These are phyloP conservation scores for Scaptomyza pallida DNA, from an alignment of 1,140 invertebrate genomes.

Conservation along the genomic window DNA sequence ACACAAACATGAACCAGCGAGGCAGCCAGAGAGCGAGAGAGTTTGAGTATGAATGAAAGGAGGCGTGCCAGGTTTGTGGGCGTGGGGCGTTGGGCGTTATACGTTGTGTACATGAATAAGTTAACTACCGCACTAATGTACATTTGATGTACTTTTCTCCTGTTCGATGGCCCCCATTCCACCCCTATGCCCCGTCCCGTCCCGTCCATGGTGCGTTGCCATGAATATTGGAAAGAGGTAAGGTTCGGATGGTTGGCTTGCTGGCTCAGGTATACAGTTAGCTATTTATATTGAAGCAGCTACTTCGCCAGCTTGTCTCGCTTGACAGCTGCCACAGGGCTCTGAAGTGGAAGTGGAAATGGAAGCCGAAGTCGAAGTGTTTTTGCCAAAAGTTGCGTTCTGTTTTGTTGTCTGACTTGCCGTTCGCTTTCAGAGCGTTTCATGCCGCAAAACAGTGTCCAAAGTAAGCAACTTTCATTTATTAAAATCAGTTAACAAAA, in stretches of 20 bases:
- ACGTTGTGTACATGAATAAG: conserved; percentile 65
- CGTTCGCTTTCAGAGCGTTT: conserved; percentile 1
- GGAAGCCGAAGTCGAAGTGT: conserved; percentile 40
- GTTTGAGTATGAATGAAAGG: background rate
- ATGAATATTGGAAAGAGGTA: conserved; percentile 38
- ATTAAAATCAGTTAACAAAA: too few relatives aligned
- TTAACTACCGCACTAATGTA: conserved; percentile 76
- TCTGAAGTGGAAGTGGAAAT: conserved; percentile 47
- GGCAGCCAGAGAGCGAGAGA: background rate
- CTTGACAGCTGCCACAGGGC: conserved; percentile 61
- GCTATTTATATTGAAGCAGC: conserved; percentile 66
- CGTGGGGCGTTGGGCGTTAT: conserved; percentile 23
- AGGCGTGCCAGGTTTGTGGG: conserved; percentile 18
- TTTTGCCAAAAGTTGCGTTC: conserved; percentile 48
- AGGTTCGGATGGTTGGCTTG: conserved; percentile 3
- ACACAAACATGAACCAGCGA: conserved; percentile 31
- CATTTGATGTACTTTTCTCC: conserved; percentile 73
- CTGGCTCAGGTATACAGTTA: conserved; percentile 33
- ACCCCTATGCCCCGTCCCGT: too few relatives aligned
- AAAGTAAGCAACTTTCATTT: too few relatives aligned
- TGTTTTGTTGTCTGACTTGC: conserved; percentile 59
- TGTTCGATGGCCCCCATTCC: conserved; percentile 8
- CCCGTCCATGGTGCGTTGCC: conserved; percentile 28
- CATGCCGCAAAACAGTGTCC: background rate
- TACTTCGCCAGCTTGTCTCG: conserved; percentile 57